Evolutionary conservation across 1,140 invertebrate species (phyloP).

Genomic region (Drosophila aff.): DNA sequence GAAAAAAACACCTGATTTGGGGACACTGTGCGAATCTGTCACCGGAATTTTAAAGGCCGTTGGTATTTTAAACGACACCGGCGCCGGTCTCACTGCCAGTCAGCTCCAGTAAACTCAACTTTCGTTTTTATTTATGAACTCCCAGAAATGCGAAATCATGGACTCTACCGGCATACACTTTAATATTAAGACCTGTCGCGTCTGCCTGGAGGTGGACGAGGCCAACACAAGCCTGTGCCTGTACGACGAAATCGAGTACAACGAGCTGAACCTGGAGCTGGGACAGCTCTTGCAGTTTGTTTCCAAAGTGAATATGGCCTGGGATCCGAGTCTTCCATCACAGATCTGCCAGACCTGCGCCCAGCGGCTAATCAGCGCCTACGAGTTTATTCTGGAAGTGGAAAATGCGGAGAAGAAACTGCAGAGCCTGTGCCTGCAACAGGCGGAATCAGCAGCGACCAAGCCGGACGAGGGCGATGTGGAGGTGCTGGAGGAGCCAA

Average conservation of each 20-base stretch:
- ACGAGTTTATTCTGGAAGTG: slow-evolving; percentile 67
- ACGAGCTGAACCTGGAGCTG: slow-evolving; percentile 56
- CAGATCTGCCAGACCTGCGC: slow-evolving; percentile 67
- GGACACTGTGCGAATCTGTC: not conserved
- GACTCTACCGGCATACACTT: slow-evolving; percentile 2
- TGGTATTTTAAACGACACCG: not conserved
- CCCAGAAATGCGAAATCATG: slow-evolving; percentile 20
- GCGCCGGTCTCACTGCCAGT: not conserved
- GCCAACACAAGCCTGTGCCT: slow-evolving; percentile 39
- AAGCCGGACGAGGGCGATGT: slow-evolving; percentile 5
- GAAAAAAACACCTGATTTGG: no score
- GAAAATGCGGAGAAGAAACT: slow-evolving; percentile 58
- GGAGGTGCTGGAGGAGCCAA: slow-evolving; percentile 7
- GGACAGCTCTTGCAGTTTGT: slow-evolving; percentile 60
- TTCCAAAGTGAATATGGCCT: slow-evolving; percentile 61
- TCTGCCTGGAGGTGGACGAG: slow-evolving; percentile 61
- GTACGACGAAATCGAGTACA: slow-evolving; percentile 67
- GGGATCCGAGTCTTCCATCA: slow-evolving; percentile 46
- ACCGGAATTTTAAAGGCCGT: not conserved
- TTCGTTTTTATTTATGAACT: not conserved
- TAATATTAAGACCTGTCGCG: slow-evolving; percentile 51
- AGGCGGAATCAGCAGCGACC: not conserved
- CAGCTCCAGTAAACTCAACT: not conserved
- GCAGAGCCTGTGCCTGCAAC: slow-evolving; percentile 23
- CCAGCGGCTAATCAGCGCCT: slow-evolving; percentile 57